A percentile compares a stretch with the other conserved stretches of the same genome.
Evolutionary conservation across 1,140 invertebrate genomes (phyloP).

Genomic region (Magallana angulata): DNA sequence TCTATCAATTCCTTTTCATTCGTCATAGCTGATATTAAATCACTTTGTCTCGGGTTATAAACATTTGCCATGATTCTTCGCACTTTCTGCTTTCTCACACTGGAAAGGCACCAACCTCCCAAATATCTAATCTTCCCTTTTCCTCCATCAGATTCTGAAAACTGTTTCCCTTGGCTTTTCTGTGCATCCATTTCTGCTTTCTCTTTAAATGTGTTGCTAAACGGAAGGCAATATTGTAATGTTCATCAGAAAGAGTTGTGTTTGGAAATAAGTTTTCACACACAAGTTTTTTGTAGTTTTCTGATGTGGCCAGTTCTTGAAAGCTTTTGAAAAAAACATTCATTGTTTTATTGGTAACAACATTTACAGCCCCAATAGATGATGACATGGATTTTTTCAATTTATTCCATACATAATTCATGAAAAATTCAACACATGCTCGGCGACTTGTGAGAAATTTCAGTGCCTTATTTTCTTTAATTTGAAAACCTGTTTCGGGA

Average conservation of each 20-base stretch:
- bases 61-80: slow-evolving; percentile 23
- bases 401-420: slow-evolving; percentile 18
- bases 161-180: slow-evolving; percentile 23
- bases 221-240: slow-evolving; percentile 42
- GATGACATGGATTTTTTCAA: slow-evolving; percentile 17
- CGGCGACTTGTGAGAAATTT: slow-evolving; percentile 5
- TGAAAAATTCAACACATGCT: not conserved
- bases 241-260: slow-evolving; percentile 19
- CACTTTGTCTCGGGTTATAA: slow-evolving; percentile 19
- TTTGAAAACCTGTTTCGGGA: slow-evolving; percentile 36
- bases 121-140: slow-evolving; percentile 37
- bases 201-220: slow-evolving; percentile 34
- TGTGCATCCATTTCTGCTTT: slow-evolving; percentile 28
- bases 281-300: slow-evolving; percentile 22
- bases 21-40: slow-evolving; percentile 1
- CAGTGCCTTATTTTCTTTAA: slow-evolving; percentile 8
- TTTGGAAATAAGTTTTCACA: slow-evolving; percentile 21
- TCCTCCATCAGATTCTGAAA: slow-evolving; percentile 49
- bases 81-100: slow-evolving; percentile 33
- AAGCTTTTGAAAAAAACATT: slow-evolving; percentile 41
- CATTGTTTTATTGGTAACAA: slow-evolving; percentile 34
- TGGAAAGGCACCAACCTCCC: slow-evolving; percentile 47
- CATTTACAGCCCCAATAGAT: slow-evolving; percentile 23
- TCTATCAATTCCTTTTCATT: slow-evolving; percentile 28
- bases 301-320: not conserved